These are phyloP conservation scores for Lasioglossum pauxillum DNA, from an alignment of 2,888 invertebrate genomes.

Conservation along the genomic window DNA sequence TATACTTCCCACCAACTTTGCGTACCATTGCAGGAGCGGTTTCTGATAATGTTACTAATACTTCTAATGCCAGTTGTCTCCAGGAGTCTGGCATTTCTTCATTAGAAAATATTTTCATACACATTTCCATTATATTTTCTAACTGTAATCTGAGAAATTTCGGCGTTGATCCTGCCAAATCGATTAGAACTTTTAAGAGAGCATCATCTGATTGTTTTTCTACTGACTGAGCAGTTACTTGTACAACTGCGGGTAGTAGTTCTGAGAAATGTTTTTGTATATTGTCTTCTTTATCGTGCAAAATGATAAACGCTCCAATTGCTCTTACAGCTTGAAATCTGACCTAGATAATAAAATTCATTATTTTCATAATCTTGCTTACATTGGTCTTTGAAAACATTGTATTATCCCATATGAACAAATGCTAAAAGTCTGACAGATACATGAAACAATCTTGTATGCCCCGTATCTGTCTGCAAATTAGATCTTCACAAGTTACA, in stretches of 20 bases:
- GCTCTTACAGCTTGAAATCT: constrained; percentile 93
- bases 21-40: constrained; percentile 98
- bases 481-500: constrained; percentile 85
- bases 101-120: constrained; percentile 89
- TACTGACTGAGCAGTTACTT: constrained; percentile 92
- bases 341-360: constrained; percentile 82
- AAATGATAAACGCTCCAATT: constrained; percentile 94
- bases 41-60: constrained; percentile 94
- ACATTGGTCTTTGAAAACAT: not conserved
- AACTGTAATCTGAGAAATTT: constrained; percentile 96
- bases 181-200: constrained; percentile 96
- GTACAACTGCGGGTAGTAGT: constrained; percentile 91
- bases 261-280: constrained; percentile 96
- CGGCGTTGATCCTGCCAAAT: constrained; percentile 96
- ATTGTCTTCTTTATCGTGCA: constrained; percentile 96
- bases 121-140: constrained; percentile 93
- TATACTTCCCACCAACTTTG: constrained; percentile 94
- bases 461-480: constrained; percentile 87
- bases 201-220: constrained; percentile 95
- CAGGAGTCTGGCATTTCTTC: constrained; percentile 90
- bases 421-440: constrained; percentile 1
- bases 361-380: constrained; percentile 10
- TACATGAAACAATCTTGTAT: constrained; percentile 77
- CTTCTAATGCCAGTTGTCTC: constrained; percentile 96
- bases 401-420: constrained; percentile 4